These are phyloP conservation scores for Microctenopoma steveboyesi DNA, from an alignment of 2,797 vertebrate species.

Conservation along the genomic window DNA sequence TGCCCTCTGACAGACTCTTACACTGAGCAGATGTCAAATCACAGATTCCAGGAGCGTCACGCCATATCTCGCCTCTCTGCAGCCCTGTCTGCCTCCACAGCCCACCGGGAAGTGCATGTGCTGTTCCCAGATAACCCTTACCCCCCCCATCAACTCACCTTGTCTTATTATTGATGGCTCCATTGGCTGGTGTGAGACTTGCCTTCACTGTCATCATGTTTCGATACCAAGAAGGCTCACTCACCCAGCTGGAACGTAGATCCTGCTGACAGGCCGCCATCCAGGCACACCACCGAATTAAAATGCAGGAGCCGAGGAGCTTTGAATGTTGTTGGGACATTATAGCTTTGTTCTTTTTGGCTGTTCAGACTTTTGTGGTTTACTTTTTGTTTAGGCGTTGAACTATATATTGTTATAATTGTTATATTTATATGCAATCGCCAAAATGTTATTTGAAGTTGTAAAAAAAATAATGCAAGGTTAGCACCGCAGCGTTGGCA, in stretches of 20 bases:
- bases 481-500: constrained; percentile 6
- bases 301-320: constrained; percentile 23
- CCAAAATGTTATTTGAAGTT: neutral
- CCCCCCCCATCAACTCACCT: constrained; percentile 59
- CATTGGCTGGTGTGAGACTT: constrained; percentile 59
- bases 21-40: constrained; percentile 57
- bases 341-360: neutral
- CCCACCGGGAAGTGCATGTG: constrained; percentile 51
- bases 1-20: constrained; percentile 61
- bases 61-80: constrained; percentile 42
- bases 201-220: constrained; percentile 60
- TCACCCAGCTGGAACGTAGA: constrained; percentile 52
- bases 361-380: constrained; percentile 15
- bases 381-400: neutral
- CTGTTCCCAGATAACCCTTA: constrained; percentile 49
- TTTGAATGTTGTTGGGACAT: constrained; percentile 36
- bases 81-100: constrained; percentile 52
- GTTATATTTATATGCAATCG: constrained; percentile 11
- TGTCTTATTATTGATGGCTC: constrained; percentile 81
- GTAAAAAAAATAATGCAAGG: neutral
- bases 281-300: constrained; percentile 29
- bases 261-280: constrained; percentile 48
- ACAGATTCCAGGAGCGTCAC: constrained; percentile 55
- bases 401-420: neutral
- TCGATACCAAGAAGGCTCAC: constrained; percentile 47